A percentile compares a stretch with the other conserved stretches of the same genome.
These are phyloP conservation scores for Asbolus verrucosus DNA, from an alignment of 1,140 invertebrate genomes.

Conservation along the genomic window DNA sequence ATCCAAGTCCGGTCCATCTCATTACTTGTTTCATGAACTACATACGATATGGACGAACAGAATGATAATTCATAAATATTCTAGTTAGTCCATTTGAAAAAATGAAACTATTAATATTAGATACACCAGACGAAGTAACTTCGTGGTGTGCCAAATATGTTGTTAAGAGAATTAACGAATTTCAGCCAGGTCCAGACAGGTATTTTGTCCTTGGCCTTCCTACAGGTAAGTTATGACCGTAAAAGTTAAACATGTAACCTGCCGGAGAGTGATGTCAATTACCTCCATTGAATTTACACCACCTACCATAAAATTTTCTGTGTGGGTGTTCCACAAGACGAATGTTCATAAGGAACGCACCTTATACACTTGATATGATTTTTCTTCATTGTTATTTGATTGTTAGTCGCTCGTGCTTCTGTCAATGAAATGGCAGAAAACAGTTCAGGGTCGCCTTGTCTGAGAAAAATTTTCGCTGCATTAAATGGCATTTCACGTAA, in stretches of 20 bases:
- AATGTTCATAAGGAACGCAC: neutral
- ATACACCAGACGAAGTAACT: slow-evolving; percentile 1
- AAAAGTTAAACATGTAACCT: slow-evolving; percentile 3
- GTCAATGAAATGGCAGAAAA: no score
- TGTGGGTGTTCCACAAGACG: slow-evolving; percentile 10
- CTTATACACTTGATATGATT: no score
- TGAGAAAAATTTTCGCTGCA: no score
- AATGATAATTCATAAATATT: slow-evolving; percentile 4
- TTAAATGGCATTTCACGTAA: no score
- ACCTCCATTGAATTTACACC: slow-evolving; percentile 42
- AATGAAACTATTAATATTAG: slow-evolving; percentile 37
- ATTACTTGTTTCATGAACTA: slow-evolving; percentile 1
- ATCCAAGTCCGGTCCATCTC: slow-evolving; percentile 6
- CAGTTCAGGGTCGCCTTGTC: no score
- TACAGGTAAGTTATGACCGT: slow-evolving; percentile 30
- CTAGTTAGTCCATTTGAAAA: slow-evolving; percentile 25
- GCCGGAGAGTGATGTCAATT: slow-evolving; percentile 17
- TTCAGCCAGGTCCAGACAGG: slow-evolving; percentile 33
- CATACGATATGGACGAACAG: slow-evolving; percentile 10
- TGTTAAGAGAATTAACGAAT: slow-evolving; percentile 32
- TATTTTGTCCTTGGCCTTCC: slow-evolving; percentile 45
- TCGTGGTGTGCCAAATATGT: slow-evolving; percentile 25
- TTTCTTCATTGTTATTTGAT: no score
- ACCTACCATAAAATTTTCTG: slow-evolving; percentile 6
- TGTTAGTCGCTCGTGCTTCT: no score